Percentiles rank a stretch among this genome's conserved stretches.
Evolutionary conservation across 2,888 invertebrate species (phyloP).

Genomic region (Macrosiphum euphorbiae): DNA sequence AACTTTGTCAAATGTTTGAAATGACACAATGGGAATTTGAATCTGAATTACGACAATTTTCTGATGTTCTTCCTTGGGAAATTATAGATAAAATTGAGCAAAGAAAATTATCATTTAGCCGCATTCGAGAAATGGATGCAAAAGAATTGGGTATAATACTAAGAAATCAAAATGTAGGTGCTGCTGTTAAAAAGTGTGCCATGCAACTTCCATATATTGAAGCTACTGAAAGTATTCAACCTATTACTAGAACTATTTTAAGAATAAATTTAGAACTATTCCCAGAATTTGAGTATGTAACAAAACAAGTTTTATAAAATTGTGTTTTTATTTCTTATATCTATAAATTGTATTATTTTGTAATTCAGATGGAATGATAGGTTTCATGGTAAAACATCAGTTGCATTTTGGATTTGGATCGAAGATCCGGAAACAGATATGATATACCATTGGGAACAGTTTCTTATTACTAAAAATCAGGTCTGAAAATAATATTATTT

Average conservation of each 20-base stretch:
- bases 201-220: constrained; percentile 88
- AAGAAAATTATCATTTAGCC: constrained; percentile 80
- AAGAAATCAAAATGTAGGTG: constrained; percentile 82
- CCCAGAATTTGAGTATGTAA: constrained; percentile 74
- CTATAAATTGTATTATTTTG: not conserved
- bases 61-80: constrained; percentile 78
- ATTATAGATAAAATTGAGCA: constrained; percentile 85
- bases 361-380: constrained; percentile 85
- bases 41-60: constrained; percentile 79
- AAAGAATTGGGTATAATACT: constrained; percentile 86
- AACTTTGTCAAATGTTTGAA: constrained; percentile 93
- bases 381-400: constrained; percentile 88
- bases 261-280: constrained; percentile 84
- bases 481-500: constrained; percentile 70
- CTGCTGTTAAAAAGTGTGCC: constrained; percentile 84
- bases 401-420: constrained; percentile 98
- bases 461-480: constrained; percentile 85
- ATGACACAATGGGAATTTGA: constrained; percentile 90
- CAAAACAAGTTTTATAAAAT: not conserved
- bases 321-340: no score
- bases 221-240: constrained; percentile 88
- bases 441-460: constrained; percentile 96
- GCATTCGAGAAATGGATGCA: constrained; percentile 87
- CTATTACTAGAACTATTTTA: constrained; percentile 93
- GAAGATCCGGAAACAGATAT: constrained; percentile 94